Evolutionary conservation across 2,113 vertebrate species (phyloP).

Genomic region (Carollia perspicillata): DNA sequence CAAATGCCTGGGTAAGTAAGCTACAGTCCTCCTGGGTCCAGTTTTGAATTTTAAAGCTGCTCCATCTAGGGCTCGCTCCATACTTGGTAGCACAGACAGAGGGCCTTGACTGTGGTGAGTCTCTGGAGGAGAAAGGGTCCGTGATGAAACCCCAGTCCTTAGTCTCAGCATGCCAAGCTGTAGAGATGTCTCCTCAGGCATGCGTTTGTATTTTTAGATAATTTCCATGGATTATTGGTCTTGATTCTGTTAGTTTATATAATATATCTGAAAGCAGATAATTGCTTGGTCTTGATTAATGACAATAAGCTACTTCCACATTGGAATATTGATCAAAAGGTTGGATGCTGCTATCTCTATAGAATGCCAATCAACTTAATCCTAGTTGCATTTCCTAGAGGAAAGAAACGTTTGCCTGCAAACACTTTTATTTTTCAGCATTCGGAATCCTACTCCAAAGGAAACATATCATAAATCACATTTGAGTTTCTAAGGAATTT

Average conservation of each 20-base stretch:
- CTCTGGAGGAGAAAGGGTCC: neutral
- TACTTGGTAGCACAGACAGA: neutral
- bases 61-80: neutral
- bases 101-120: neutral
- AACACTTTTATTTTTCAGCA: neutral
- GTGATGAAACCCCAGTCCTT: neutral
- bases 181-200: neutral
- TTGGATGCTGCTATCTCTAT: neutral
- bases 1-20: neutral
- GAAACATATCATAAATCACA: slow-evolving; percentile 11
- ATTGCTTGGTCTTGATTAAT: neutral
- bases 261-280: neutral
- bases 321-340: neutral
- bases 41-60: neutral
- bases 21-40: neutral
- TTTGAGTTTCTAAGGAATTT: slow-evolving; percentile 80
- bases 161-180: neutral
- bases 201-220: neutral
- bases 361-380: neutral
- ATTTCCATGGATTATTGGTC: neutral
- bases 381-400: neutral
- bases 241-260: neutral
- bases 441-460: neutral
- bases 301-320: neutral
- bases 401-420: neutral